Base-by-base conservation (phyloP, 2,797 vertebrate genomes). In the Hozukius guyotensis region DNA sequence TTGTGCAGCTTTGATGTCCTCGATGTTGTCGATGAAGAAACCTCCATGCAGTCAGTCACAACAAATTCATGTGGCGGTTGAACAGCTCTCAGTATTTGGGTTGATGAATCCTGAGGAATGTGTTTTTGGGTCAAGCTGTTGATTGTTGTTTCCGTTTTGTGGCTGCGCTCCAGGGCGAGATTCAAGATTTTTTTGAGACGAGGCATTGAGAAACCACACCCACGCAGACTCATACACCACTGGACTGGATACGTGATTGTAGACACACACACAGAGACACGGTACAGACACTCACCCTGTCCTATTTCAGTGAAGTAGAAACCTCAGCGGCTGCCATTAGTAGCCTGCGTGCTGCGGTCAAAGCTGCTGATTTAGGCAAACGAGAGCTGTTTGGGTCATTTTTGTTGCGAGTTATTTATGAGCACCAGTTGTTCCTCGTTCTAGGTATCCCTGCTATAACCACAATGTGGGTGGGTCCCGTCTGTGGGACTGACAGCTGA, bases 401-500 rank as follows among this genome's bases (percentile, higher is more conserved):
- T 87, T 90, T 85, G 72, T 84, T 81, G 82, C 75, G 61, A 27
- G 86, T 67, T 92, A 89, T 93, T 94, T 82, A 88, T 80, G 86
- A 91, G 78, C 72, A 63, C 81, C 92, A 93, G 92, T 94, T 94
- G 93, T 73, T 90, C 60, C 75, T 68, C 5, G 20, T 77, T 89
- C 62, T 82, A 67, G 76, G 82, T 84, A 83, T 92, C 84, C 84
- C 77, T 61, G 78, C 86, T 87, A 92, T 87, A 91, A 90, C 94
- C 94, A 81, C 91, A 92, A 78, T 89, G 89, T 91, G 91, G 93
- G 93, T 90, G 89, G 86, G 81, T 88, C 82, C 84, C 82, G 60
- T 87, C 78, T 87, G 85, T 20, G 75, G 88, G 85, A 93, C 87
- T 74, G 93, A 92, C 94, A 93, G 91, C 92, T 95, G 93, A 93